Base-by-base conservation (phyloP, 1,140 invertebrate genomes). In the Eubasilissa regina region DNA sequence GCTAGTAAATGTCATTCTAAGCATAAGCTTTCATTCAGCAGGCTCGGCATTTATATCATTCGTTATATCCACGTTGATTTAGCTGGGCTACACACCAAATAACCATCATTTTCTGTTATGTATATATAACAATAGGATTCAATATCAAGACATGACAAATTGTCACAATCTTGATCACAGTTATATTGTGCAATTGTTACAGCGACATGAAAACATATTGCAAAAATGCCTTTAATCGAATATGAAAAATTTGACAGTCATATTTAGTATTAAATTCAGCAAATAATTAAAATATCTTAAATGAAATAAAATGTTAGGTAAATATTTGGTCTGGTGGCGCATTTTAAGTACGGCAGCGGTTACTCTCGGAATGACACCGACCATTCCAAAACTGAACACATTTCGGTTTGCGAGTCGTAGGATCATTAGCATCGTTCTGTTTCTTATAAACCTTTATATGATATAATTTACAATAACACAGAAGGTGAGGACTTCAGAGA, bases 361-460 rank as follows among this genome's bases (percentile, higher is more conserved):
- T 44, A 44, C 66, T 70, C 15, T 17, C n/a, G 17, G 15, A 19
- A 8, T 51, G 19, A 48, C 66, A 12, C 47, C 66, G 15, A 47
- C 43, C 66, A 51, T 48, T 21, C 47, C 47, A 48, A 62, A 75
- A 21, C 47, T 75, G 73, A 75, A 75, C 73, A 75, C 73, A 75
- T 60, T 55, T 44, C 25, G 73, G 73, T 62, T 75, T 47, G 58
- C 47, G 55, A 75, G 44, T 75, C 73, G 48, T 62, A 62, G 19
- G 62, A 60, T 55, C 66, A 47, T 70, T 70, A 45, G 51, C 70
- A 74, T 56, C n/a, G 35, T 56, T 73, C 35, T n/a, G 12, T 56
- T 21, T 55, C 53, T n/a, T 55, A n/a, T n/a, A 55, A 56, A 72
- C 17, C 15, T 21, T 17, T n/a, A 68, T 47, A 74, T 15, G 53